Conservation (phyloP, 2,113 vertebrate genomes). For the Casuarius casuarius region DNA sequence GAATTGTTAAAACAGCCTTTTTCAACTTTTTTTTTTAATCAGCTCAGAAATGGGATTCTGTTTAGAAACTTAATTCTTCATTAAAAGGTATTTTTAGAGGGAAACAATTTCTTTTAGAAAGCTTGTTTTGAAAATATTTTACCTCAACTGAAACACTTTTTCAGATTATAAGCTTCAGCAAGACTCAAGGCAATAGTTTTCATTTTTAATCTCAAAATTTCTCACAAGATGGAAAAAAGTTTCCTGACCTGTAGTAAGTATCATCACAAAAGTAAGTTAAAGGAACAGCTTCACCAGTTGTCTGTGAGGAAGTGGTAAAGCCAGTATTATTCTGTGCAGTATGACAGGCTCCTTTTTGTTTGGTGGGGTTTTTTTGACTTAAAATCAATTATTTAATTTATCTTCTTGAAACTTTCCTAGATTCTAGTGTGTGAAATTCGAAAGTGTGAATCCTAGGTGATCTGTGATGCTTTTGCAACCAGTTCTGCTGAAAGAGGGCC, state of each 20-base stretch:
- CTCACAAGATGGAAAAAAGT: background rate
- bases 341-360: background rate
- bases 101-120: background rate
- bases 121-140: background rate
- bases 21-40: background rate
- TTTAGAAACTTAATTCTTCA: background rate
- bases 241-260: background rate
- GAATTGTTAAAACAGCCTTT: background rate
- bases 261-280: background rate
- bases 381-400: background rate
- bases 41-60: background rate
- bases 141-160: background rate
- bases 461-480: background rate
- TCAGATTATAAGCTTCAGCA: background rate
- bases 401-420: background rate
- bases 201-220: background rate
- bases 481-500: background rate
- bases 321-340: background rate
- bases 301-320: background rate
- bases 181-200: background rate
- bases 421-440: background rate
- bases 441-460: accelerated
- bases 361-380: background rate
- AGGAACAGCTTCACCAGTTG: background rate
- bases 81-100: background rate